phyloP scores from a whole-genome alignment of 2,888 invertebrate species.

The Coleophora deauratella region DNA sequence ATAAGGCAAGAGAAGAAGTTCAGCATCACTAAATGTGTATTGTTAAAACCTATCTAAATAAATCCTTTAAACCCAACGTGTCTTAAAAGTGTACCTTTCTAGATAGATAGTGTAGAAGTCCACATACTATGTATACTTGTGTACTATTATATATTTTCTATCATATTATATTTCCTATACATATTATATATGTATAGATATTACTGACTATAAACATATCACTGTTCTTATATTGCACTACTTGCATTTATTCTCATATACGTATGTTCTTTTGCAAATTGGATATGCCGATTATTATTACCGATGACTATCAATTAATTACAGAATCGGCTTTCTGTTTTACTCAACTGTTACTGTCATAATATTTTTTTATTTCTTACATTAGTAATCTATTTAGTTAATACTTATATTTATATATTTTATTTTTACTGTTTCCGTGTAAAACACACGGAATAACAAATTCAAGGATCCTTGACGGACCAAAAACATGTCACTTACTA shows the following conservation, averaged over 20 bases:
- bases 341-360: too few relatives aligned
- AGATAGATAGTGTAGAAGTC: conserved; percentile 42
- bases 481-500: too few relatives aligned
- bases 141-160: conserved; percentile 22
- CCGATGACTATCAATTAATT: conserved; percentile 13
- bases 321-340: too few relatives aligned
- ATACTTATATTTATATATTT: too few relatives aligned
- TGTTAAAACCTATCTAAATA: conserved; percentile 20
- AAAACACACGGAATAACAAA: too few relatives aligned
- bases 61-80: conserved; percentile 52
- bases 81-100: conserved; percentile 66
- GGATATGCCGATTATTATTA: too few relatives aligned
- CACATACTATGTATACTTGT: too few relatives aligned
- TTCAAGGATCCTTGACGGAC: too few relatives aligned
- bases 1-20: conserved; percentile 63
- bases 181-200: conserved; percentile 40
- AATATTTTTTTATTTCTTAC: too few relatives aligned
- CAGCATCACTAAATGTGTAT: conserved; percentile 41
- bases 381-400: too few relatives aligned
- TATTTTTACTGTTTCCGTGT: too few relatives aligned
- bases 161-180: conserved; percentile 17
- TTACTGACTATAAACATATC: conserved; percentile 36
- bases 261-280: conserved; percentile 23
- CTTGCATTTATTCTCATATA: conserved; percentile 7
- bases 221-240: conserved; percentile 20